phyloP scores from a whole-genome alignment of 2,888 invertebrate genomes.

The Cacoxenus indagator region DNA sequence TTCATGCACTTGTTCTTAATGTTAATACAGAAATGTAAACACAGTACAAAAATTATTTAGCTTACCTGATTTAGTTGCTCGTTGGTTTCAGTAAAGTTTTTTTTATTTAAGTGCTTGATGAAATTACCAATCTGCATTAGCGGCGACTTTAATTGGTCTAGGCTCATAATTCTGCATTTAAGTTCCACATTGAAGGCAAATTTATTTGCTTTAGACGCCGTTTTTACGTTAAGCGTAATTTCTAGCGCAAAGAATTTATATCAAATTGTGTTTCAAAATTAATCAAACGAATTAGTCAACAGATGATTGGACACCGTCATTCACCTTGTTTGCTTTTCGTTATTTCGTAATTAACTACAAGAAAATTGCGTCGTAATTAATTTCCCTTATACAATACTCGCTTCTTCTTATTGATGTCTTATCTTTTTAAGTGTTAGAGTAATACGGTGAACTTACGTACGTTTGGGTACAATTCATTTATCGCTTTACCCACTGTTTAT shows the following conservation, averaged over 20 bases:
- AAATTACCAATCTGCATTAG: conserved; percentile 98
- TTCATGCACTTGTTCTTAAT: too few species aligned
- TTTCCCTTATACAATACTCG: neutral
- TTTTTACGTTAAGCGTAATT: too few species aligned
- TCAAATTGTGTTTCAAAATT: neutral
- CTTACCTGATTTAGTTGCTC: conserved; percentile 92
- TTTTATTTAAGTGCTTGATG: conserved; percentile 95
- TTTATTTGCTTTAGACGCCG: too few species aligned
- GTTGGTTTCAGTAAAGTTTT: conserved; percentile 92
- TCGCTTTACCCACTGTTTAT: neutral
- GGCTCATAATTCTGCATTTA: conserved; percentile 94
- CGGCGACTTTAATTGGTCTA: conserved; percentile 98
- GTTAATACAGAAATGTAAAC: too few species aligned
- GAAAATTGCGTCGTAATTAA: neutral
- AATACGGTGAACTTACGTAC: neutral
- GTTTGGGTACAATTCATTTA: neutral
- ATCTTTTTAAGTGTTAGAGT: neutral
- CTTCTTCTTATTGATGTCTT: neutral
- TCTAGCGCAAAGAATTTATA: neutral
- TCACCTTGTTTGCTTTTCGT: neutral
- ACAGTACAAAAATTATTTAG: too few species aligned
- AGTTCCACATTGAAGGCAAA: conserved; percentile 66
- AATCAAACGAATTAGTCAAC: neutral
- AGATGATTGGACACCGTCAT: neutral
- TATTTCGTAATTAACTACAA: neutral